Conservation (phyloP, 2,888 invertebrate genomes). For the Drosophila vallismaia region DNA sequence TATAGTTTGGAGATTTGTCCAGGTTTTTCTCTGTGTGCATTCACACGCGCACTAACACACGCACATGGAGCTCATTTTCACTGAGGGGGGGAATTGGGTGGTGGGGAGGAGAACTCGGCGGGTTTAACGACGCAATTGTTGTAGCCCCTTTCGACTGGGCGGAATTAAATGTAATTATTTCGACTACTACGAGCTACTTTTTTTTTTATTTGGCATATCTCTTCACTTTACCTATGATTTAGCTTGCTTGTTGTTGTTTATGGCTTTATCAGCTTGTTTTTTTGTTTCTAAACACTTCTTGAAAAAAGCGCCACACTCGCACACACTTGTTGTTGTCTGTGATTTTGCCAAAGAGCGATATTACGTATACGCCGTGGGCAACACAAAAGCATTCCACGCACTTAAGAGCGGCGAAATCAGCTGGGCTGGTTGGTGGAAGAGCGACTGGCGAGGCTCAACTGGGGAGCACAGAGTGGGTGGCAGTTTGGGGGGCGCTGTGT, state of each 20-base stretch:
- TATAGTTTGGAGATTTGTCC: background rate
- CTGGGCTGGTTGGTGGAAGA: conserved; percentile 14
- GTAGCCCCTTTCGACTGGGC: conserved; percentile 12
- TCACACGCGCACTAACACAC: conserved; percentile 18
- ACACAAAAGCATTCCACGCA: conserved; percentile 17
- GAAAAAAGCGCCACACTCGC: conserved; percentile 37
- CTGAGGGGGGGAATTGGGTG: conserved; percentile 1
- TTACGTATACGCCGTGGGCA: conserved; percentile 39
- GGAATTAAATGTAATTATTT: conserved; percentile 36
- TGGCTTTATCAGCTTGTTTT: conserved; percentile 10
- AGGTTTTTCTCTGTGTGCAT: background rate
- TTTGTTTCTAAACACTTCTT: conserved; percentile 19
- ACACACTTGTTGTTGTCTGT: conserved; percentile 27
- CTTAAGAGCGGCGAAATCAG: conserved; percentile 40
- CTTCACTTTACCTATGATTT: conserved; percentile 17
- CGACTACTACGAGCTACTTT: background rate
- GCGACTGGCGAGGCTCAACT: background rate
- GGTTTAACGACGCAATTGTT: conserved; percentile 42
- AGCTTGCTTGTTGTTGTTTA: conserved; percentile 1
- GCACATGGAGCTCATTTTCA: conserved; percentile 16
- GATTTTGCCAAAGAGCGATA: conserved; percentile 14
- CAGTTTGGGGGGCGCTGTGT: background rate
- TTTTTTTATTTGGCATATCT: background rate
- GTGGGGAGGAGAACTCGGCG: background rate
- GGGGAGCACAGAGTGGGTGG: background rate